phyloP scores from a whole-genome alignment of 2,113 vertebrate species.

The Pimephales promelas region DNA sequence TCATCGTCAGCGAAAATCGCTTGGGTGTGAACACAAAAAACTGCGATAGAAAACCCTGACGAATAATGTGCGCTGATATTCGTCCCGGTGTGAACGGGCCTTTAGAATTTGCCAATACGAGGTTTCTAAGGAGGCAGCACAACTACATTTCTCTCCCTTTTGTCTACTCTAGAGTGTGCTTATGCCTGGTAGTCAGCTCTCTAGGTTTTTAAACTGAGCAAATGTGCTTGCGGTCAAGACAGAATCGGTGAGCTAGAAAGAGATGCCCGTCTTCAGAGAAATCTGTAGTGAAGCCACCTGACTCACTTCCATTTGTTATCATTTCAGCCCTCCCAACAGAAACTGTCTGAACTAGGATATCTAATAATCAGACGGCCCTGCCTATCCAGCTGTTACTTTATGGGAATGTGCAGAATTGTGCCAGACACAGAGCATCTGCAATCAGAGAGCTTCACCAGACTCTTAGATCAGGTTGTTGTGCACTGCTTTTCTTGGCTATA shows the following conservation, averaged over 20 bases:
- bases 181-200: not conserved
- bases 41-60: too few relatives aligned
- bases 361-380: constrained; percentile 16
- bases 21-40: too few relatives aligned
- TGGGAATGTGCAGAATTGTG: not conserved
- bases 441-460: not conserved
- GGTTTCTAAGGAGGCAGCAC: not conserved
- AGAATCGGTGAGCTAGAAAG: not conserved
- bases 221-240: not conserved
- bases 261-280: not conserved
- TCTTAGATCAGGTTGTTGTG: not conserved
- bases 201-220: not conserved
- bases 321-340: not conserved
- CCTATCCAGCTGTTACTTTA: not conserved
- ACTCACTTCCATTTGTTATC: constrained; percentile 3
- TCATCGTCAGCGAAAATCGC: too few relatives aligned
- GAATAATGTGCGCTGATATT: too few relatives aligned
- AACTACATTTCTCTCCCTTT: not conserved
- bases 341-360: not conserved
- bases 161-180: not conserved
- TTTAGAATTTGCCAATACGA: not conserved
- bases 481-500: not conserved
- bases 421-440: not conserved
- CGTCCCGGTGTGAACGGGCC: too few relatives aligned
- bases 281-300: not conserved